Evolutionary conservation across 2,888 invertebrate species (phyloP).

Genomic region (Nephrotoma flavescens): DNA sequence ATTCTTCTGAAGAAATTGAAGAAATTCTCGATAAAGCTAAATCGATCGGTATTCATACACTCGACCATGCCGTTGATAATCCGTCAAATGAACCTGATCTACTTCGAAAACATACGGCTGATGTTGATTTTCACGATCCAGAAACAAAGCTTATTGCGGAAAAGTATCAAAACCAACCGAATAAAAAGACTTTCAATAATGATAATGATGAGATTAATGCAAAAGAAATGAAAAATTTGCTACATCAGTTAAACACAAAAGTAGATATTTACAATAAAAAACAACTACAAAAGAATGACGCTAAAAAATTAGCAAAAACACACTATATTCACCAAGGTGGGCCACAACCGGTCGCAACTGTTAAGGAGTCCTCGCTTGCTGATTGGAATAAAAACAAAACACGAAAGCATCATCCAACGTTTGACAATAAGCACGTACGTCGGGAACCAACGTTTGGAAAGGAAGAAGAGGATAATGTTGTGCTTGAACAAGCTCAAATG

Average conservation of each 20-base stretch:
- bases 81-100: slow-evolving; percentile 42
- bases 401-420: neutral
- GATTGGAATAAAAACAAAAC: neutral
- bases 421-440: slow-evolving; percentile 27
- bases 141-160: slow-evolving; percentile 18
- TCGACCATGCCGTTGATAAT: slow-evolving; percentile 28
- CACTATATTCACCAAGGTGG: neutral
- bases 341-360: neutral
- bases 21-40: slow-evolving; percentile 39
- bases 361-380: neutral
- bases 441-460: slow-evolving; percentile 36
- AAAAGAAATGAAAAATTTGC: slow-evolving; percentile 19
- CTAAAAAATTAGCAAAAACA: neutral
- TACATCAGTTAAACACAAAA: slow-evolving; percentile 20
- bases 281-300: slow-evolving; percentile 27
- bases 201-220: slow-evolving; percentile 16
- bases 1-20: slow-evolving; percentile 61
- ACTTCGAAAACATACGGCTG: slow-evolving; percentile 46
- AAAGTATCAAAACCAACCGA: neutral
- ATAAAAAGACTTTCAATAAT: slow-evolving; percentile 6
- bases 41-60: slow-evolving; percentile 29
- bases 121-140: slow-evolving; percentile 46
- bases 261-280: slow-evolving; percentile 12
- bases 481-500: neutral
- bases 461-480: slow-evolving; percentile 29